Percentiles rank a stretch among this genome's conserved stretches.
These are phyloP conservation scores for Pelagia noctiluca DNA, from an alignment of 30 jellyfish, hydroid and myxozoan species.

Conservation along the genomic window DNA sequence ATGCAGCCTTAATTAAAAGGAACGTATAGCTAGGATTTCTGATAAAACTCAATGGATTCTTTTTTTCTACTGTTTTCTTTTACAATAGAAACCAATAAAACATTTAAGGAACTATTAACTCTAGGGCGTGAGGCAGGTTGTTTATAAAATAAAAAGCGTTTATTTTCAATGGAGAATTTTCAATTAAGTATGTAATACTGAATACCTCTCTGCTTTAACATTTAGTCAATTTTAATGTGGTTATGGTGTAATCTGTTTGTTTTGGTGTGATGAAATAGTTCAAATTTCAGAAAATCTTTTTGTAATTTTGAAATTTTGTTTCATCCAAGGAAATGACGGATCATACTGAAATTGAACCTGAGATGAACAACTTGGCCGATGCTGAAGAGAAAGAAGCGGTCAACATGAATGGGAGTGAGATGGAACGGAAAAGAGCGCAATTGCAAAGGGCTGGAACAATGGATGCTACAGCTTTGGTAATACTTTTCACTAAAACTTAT, in stretches of 20 bases:
- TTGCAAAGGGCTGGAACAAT: constrained; percentile 46
- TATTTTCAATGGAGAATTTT: not conserved
- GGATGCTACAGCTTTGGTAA: constrained; percentile 42
- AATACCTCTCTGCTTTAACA: not conserved
- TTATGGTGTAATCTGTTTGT: not conserved
- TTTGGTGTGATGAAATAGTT: not conserved
- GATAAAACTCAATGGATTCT: too few species aligned
- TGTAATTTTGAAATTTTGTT: too few species aligned
- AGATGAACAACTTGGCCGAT: not conserved
- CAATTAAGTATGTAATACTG: not conserved
- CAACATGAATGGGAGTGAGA: not conserved
- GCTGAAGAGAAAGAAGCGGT: not conserved
- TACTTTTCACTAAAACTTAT: not conserved
- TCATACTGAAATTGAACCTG: not conserved
- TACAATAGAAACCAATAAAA: too few species aligned
- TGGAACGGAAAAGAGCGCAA: not conserved
- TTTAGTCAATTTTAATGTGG: too few species aligned
- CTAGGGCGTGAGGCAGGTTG: too few species aligned
- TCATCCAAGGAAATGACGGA: not conserved
- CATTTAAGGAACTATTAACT: too few species aligned
- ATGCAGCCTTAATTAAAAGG: too few species aligned
- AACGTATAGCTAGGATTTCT: too few species aligned
- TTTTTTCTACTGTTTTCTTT: too few species aligned
- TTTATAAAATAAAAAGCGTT: too few species aligned
- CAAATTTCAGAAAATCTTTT: not conserved